Conservation (phyloP, 2,113 vertebrate species). For the Crotalus viridis region DNA sequence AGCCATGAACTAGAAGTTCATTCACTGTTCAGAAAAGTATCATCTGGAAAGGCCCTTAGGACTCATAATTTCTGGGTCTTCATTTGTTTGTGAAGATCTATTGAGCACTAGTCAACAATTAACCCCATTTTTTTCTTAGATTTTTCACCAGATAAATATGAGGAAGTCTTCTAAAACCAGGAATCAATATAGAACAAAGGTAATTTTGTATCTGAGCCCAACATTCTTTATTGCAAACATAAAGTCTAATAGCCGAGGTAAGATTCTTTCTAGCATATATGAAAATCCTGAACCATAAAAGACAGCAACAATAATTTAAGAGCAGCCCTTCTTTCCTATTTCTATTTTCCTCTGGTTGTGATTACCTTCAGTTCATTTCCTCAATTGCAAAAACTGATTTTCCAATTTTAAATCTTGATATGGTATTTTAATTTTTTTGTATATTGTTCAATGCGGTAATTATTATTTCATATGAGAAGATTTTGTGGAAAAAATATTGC, state of each 20-base stretch:
- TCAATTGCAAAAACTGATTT: background rate
- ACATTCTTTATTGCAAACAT: conserved; percentile 19
- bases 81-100: conserved; percentile 27
- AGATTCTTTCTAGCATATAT: background rate
- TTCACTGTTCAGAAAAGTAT: background rate
- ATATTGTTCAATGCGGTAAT: background rate
- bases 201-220: conserved; percentile 26
- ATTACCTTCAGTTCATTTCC: background rate
- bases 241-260: background rate
- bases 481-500: background rate
- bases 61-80: conserved; percentile 33
- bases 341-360: conserved; percentile 39
- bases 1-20: background rate
- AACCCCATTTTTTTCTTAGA: conserved; percentile 13
- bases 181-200: conserved; percentile 1
- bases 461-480: background rate
- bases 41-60: conserved; percentile 23
- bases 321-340: background rate
- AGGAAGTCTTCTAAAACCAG: conserved; percentile 14
- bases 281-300: conserved; percentile 13
- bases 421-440: background rate
- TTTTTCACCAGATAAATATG: conserved; percentile 46
- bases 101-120: conserved; percentile 17
- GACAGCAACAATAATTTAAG: conserved; percentile 47
- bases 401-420: background rate